phyloP scores from a whole-genome alignment of 2,888 invertebrate genomes.

The Quadriops clusia region DNA sequence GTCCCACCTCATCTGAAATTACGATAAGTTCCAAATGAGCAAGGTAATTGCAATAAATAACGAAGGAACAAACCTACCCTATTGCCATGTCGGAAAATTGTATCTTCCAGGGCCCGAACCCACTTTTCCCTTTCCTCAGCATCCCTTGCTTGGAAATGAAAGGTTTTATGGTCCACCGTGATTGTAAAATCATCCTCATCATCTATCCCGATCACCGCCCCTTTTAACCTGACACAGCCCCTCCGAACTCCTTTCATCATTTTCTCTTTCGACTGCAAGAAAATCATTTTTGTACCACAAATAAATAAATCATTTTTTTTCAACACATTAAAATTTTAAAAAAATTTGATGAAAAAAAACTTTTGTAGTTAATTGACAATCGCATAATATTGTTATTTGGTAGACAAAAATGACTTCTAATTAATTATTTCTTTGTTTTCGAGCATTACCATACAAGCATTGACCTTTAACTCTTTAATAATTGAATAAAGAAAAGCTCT shows the following conservation, averaged over 20 bases:
- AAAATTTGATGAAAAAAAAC: constrained; percentile 3
- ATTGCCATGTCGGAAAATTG: constrained; percentile 73
- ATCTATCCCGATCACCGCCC: constrained; percentile 96
- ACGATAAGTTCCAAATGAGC: constrained; percentile 8
- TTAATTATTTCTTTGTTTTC: not conserved
- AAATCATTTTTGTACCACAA: constrained; percentile 8
- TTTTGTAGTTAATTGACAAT: not conserved
- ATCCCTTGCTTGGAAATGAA: constrained; percentile 97
- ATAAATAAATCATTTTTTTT: not conserved
- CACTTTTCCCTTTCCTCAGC: constrained; percentile 90
- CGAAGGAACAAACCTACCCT: constrained; percentile 35
- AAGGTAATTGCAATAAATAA: not conserved
- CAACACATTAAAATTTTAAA: not conserved
- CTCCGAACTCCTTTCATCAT: constrained; percentile 95
- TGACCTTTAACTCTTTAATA: no score
- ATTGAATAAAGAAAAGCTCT: no score
- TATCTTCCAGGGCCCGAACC: constrained; percentile 91
- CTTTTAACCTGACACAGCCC: constrained; percentile 94
- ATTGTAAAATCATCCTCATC: constrained; percentile 98
- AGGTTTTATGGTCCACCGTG: constrained; percentile 97
- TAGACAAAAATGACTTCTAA: not conserved
- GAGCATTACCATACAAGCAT: not conserved
- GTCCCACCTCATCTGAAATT: constrained; percentile 45
- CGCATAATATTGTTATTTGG: not conserved
- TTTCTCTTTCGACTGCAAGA: constrained; percentile 89